These are phyloP conservation scores for Poeciliopsis infans DNA, from an alignment of 2,797 vertebrate species.

Conservation along the genomic window DNA sequence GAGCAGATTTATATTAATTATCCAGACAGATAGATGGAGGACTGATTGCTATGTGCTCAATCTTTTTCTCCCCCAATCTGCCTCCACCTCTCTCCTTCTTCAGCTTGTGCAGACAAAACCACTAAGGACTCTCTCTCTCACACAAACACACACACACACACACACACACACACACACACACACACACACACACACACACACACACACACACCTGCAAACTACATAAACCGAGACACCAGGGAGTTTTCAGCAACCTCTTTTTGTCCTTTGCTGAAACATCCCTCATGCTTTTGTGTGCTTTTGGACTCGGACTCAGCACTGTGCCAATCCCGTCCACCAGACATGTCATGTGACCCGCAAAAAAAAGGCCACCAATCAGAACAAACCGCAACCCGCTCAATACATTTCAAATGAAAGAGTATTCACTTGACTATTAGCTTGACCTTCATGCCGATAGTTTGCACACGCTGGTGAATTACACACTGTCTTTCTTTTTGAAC, in stretches of 20 bases:
- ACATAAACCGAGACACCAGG: background rate
- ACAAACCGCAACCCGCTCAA: background rate
- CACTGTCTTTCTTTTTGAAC: background rate
- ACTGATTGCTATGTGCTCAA: conserved; percentile 60
- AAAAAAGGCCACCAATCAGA: background rate
- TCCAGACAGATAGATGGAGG: conserved; percentile 65
- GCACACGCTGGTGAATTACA: background rate
- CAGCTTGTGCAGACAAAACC: background rate
- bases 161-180: background rate
- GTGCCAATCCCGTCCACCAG: background rate
- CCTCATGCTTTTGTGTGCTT: background rate
- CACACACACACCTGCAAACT: conserved; percentile 5
- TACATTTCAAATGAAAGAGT: background rate
- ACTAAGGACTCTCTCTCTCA: background rate
- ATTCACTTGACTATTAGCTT: background rate
- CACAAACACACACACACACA: background rate
- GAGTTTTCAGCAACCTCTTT: conserved; percentile 1
- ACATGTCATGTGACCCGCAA: background rate
- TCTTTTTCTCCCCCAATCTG: conserved; percentile 45
- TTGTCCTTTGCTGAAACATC: background rate
- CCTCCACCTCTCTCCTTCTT: conserved; percentile 15
- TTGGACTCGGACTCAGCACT: background rate
- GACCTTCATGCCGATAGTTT: background rate
- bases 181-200: too few relatives aligned
- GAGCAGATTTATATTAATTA: conserved; percentile 79